Base-by-base conservation (phyloP, 2,113 vertebrate species). In the Cyanistes caeruleus region DNA sequence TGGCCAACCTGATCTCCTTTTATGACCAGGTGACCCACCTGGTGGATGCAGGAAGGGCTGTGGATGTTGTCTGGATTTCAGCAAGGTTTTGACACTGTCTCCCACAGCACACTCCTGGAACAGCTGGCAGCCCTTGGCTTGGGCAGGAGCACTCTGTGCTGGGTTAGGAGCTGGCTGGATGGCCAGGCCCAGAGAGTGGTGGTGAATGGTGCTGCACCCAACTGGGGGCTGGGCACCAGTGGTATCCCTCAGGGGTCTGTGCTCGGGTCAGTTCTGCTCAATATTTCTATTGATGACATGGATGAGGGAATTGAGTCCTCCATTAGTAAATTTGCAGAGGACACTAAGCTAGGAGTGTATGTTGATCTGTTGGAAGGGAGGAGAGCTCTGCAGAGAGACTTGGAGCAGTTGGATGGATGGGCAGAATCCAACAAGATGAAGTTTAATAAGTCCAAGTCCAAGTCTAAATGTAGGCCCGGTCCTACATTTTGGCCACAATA, bases 21-120 rank as follows among this genome's bases (percentile, higher is more conserved):
- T 31, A 39, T 49, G 73, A 49, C 44, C 20, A 31, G 20, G 27
- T 60, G 55, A 37, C n/a, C 4, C 0, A 0, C 15, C 27, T 60
- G 56, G 9, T 31, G n/a, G 27, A 4, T 49, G 15, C 25, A 22
- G 27, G 20, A 10, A 23, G 2, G 11, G n/a, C 43, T 48, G 43
- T 48, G 43, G 20, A 14, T 59, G 55, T 48, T 55, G 21, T 75
- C 3, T 48, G 55, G 33, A 37, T 18, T 69, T 35, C 46, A 68
- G 33, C 13, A 35, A 35, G 24, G 17, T 24, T 49, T 28, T 37
- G 46, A 21, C 65, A 48, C 33, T 48, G 11, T 35, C 31, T n/a
- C 31, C 33, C 44, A 49, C 44, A 68, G 23, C 23, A 35, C 2
- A 10, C 33, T 27, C 33, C 24, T 68, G 44, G 33, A 27, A 10